Conservation (phyloP, 2,888 invertebrate species). For the Lasioglossum vierecki region DNA sequence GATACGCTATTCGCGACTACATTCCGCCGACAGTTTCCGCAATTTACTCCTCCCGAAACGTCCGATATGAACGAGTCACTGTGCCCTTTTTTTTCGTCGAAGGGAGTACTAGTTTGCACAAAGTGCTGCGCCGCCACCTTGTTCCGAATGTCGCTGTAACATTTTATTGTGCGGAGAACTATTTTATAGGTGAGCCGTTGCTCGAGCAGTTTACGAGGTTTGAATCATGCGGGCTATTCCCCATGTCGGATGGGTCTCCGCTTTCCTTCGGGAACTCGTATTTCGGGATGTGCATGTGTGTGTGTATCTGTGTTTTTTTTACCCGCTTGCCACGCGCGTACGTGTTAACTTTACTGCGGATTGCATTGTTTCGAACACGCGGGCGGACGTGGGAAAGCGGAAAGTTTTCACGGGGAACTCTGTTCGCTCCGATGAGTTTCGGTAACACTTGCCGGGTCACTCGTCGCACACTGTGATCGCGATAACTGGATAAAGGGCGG, state of each 20-base stretch:
- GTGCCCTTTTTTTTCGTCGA: background rate
- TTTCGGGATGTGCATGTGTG: background rate
- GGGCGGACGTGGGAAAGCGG: background rate
- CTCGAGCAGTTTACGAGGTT: conserved; percentile 38
- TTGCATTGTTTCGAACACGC: conserved; percentile 22
- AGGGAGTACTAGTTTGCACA: conserved; percentile 31
- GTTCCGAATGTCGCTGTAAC: conserved; percentile 48
- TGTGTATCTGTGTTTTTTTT: background rate
- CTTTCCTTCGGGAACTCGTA: background rate
- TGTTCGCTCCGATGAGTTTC: background rate
- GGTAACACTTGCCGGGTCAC: background rate
- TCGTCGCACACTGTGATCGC: background rate
- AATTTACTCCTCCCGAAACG: conserved; percentile 20
- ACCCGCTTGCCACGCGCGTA: background rate
- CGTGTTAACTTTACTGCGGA: conserved; percentile 30
- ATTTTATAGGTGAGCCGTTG: conserved; percentile 43
- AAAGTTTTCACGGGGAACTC: background rate
- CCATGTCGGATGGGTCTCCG: conserved; percentile 19
- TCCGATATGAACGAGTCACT: conserved; percentile 45
- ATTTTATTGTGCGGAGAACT: conserved; percentile 54
- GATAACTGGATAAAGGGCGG: background rate
- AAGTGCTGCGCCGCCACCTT: conserved; percentile 34
- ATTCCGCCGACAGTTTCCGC: background rate
- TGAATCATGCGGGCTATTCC: conserved; percentile 36
- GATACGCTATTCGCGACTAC: conserved; percentile 18